A percentile compares a stretch with the other conserved stretches of the same genome.
Evolutionary conservation across 1,140 invertebrate genomes (phyloP).

Genomic region (Atta cephalotes): DNA sequence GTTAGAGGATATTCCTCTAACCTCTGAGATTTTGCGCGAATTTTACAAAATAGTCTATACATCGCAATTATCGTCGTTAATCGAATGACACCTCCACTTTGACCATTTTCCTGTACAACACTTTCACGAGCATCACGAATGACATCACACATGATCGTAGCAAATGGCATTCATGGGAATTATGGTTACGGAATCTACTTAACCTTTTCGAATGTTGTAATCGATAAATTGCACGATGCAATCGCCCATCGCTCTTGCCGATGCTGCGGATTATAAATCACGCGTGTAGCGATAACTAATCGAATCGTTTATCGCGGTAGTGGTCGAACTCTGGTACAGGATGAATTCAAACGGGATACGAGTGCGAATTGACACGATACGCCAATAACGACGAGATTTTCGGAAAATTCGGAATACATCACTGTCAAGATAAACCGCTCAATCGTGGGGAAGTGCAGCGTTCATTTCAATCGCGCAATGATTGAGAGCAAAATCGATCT

Average conservation of each 20-base stretch:
- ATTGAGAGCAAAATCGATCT: slow-evolving; percentile 51
- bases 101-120: slow-evolving; percentile 11
- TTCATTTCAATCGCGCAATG: slow-evolving; percentile 39
- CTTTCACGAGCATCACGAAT: slow-evolving; percentile 45
- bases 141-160: slow-evolving; percentile 39
- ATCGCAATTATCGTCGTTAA: slow-evolving; percentile 31
- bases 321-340: slow-evolving; percentile 13
- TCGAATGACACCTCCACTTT: slow-evolving; percentile 22
- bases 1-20: background rate
- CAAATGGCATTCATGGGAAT: slow-evolving; percentile 34
- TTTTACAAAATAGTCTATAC: background rate
- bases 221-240: slow-evolving; percentile 53
- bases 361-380: slow-evolving; percentile 53
- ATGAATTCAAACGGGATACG: slow-evolving; percentile 41
- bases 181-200: slow-evolving; percentile 61
- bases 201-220: slow-evolving; percentile 68
- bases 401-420: slow-evolving; percentile 41
- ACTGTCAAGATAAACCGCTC: slow-evolving; percentile 47
- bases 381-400: slow-evolving; percentile 49
- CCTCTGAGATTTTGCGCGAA: background rate
- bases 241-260: slow-evolving; percentile 37
- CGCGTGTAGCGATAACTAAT: slow-evolving; percentile 52
- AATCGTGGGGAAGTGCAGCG: slow-evolving; percentile 11
- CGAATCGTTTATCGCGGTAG: slow-evolving; percentile 58
- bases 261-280: slow-evolving; percentile 60